A percentile compares a stretch with the other conserved stretches of the same genome.
These are phyloP conservation scores for Saccostrea cuccullata DNA, from an alignment of 1,140 invertebrate species.

Conservation along the genomic window DNA sequence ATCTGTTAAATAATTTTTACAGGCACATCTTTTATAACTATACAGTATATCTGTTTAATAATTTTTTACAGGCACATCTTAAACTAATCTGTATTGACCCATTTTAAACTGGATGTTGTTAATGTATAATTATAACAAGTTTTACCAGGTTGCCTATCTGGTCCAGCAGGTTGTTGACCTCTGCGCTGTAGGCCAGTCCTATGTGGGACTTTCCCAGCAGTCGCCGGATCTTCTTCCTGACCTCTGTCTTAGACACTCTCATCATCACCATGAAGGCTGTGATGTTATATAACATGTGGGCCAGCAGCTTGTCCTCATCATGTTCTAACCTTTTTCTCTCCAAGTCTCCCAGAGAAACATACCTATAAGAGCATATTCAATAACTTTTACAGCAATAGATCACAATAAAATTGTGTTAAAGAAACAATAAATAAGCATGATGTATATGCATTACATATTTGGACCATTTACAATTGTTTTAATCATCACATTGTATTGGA, in stretches of 20 bases:
- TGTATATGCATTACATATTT: too few relatives aligned
- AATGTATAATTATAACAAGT: slow-evolving; percentile 54
- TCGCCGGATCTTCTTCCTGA: slow-evolving; percentile 94
- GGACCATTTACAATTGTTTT: too few relatives aligned
- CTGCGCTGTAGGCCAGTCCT: slow-evolving; percentile 96
- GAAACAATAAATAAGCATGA: too few relatives aligned
- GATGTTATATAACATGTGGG: slow-evolving; percentile 97
- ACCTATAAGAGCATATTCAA: slow-evolving; percentile 81
- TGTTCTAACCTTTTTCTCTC: slow-evolving; percentile 97
- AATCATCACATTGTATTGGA: too few relatives aligned
- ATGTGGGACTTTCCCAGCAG: slow-evolving; percentile 99
- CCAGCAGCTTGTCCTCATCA: slow-evolving; percentile 97
- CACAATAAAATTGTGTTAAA: background rate
- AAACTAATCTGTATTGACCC: too few relatives aligned
- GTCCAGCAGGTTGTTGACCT: slow-evolving; percentile 97
- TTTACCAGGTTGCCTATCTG: slow-evolving; percentile 95
- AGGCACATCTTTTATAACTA: too few relatives aligned
- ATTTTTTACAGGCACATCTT: too few relatives aligned
- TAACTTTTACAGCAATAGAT: background rate
- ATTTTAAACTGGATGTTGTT: too few relatives aligned
- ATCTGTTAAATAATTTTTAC: too few relatives aligned
- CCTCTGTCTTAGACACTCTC: slow-evolving; percentile 90
- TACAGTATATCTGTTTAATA: too few relatives aligned
- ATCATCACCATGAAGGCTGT: slow-evolving; percentile 98
- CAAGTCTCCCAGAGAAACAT: slow-evolving; percentile 94